Conservation (phyloP, 2,113 vertebrate species). For the Heterocephalus glaber region DNA sequence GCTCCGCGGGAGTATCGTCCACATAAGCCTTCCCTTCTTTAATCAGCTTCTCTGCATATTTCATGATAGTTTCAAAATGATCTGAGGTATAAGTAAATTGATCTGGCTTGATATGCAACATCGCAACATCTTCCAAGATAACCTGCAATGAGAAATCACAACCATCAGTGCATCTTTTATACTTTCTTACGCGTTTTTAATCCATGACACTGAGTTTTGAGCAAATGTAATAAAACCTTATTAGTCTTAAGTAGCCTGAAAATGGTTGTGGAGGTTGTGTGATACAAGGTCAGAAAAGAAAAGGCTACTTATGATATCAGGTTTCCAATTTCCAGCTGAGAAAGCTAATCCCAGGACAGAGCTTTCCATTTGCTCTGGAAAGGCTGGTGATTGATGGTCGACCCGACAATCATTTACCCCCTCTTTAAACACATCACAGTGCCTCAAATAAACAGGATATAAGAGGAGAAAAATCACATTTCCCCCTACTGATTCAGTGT, state of each 20-base stretch:
- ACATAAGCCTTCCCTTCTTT: conserved; percentile 95
- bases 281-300: background rate
- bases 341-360: background rate
- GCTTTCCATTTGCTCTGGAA: conserved; percentile 1
- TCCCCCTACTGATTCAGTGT: background rate
- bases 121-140: conserved; percentile 96
- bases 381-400: background rate
- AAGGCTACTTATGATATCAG: background rate
- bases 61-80: conserved; percentile 93
- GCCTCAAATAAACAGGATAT: background rate
- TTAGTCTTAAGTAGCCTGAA: conserved; percentile 31
- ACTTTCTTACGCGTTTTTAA: background rate
- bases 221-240: conserved; percentile 2
- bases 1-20: conserved; percentile 94
- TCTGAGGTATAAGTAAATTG: conserved; percentile 99
- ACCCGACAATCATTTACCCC: background rate
- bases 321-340: conserved; percentile 26
- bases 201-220: conserved; percentile 37
- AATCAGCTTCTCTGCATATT: conserved; percentile 93
- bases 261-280: background rate
- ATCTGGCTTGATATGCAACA: conserved; percentile 97
- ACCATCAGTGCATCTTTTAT: background rate
- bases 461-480: conserved; percentile 15
- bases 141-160: conserved; percentile 87
- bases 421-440: background rate